Conservation (phyloP, 2,113 vertebrate genomes). For the Ophiodon elongatus region DNA sequence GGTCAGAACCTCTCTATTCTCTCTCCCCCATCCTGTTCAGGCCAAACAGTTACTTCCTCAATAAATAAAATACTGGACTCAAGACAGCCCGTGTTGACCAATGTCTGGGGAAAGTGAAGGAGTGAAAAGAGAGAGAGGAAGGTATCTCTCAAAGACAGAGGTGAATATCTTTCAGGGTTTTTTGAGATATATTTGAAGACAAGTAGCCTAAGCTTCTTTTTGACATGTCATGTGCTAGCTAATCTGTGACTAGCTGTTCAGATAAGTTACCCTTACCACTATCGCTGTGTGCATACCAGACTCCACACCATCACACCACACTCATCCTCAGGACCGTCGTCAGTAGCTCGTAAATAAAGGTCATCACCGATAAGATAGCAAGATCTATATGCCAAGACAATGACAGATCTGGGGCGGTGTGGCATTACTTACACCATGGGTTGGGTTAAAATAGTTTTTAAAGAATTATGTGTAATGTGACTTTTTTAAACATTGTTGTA, state of each 20-base stretch:
- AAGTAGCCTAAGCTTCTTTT: background rate
- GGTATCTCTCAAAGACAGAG: background rate
- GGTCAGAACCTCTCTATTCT: background rate
- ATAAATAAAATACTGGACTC: background rate
- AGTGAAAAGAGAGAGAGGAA: background rate
- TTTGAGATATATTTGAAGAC: background rate
- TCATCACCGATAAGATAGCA: background rate
- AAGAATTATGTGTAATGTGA: background rate
- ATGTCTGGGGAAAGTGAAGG: background rate
- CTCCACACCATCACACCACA: background rate
- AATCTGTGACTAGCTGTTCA: background rate
- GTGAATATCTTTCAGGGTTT: background rate
- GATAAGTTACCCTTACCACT: background rate
- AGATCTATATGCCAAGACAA: background rate
- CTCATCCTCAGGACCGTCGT: background rate
- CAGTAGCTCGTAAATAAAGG: background rate
- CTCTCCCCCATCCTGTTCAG: background rate
- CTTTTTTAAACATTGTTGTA: background rate
- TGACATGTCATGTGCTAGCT: background rate
- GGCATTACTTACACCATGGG: background rate
- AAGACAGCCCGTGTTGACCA: background rate
- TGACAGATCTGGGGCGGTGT: background rate
- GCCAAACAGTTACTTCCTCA: slow-evolving; percentile 3
- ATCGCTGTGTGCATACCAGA: background rate
- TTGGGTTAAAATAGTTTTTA: background rate